Evolutionary conservation across 1,140 invertebrate genomes (phyloP), one percentile per base, ranked within the genome.

Genomic region (Sitodiplosis mosellana): DNA sequence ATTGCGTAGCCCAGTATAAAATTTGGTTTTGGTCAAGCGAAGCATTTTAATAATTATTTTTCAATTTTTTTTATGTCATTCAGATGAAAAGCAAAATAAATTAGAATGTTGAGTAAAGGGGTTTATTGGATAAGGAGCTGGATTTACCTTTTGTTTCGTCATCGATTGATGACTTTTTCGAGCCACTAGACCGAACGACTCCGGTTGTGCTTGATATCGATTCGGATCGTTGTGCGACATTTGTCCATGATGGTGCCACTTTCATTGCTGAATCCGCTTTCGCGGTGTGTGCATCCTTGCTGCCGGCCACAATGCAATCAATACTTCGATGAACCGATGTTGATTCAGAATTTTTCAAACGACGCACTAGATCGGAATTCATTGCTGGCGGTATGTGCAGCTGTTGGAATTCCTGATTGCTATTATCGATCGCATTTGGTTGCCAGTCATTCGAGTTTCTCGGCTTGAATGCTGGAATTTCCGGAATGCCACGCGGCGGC

Each of bases 361-460:
- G 68, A 48, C 70, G 65, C 34, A 74, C 72, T 76, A 76, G 79
- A 56, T 80, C 77, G 8, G 75, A 66, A 43, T 74, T 77, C 15
- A 76, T 76, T 45, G 75, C 70, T 14, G 74, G 73, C n/a, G 36
- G 36, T 37, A 47, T 14, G 11, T 45, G 43, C 22, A 45, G 15
- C 14, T 38, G 36, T 12, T 45, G 21, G 22, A 15, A 15, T 45
- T 45, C 22, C 4, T n/a, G 17, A 14, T 14, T 38, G 14, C 36
- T 15, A 33, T n/a, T 21, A 6, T 19, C 20, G 4, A 19, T 43
- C 20, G 17, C 2, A 5, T 3, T 40, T 44, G 61, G 59, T 44
- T 54, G 50, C 57, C 67, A 67, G 53, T 72, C 69, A 33, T 64
- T 69, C 2, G 71, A 70, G 55, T 72, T 72, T 42, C 67, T 62